These are phyloP conservation scores for Drosophila testacea DNA, from an alignment of 2,888 invertebrate species.

Conservation along the genomic window DNA sequence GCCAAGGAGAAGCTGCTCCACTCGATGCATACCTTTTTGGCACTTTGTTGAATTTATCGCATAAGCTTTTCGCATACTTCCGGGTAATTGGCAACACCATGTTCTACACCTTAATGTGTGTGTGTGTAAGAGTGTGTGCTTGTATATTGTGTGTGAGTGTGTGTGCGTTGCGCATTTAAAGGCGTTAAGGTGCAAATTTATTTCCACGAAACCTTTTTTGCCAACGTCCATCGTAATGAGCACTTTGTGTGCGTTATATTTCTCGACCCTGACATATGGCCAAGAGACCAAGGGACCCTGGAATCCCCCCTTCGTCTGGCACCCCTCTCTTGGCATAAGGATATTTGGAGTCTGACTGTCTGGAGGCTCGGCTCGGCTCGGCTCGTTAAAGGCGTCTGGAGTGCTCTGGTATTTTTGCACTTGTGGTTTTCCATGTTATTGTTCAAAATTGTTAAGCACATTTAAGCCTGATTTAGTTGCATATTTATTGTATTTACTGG, in stretches of 20 bases:
- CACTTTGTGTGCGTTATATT: slow-evolving; percentile 79
- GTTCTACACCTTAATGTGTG: slow-evolving; percentile 48
- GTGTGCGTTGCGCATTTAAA: slow-evolving; percentile 73
- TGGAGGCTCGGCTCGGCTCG: slow-evolving; percentile 20
- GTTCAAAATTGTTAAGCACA: slow-evolving; percentile 82
- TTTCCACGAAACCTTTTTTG: slow-evolving; percentile 77
- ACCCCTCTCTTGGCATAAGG: background rate
- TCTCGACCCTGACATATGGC: slow-evolving; percentile 79
- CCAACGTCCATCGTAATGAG: slow-evolving; percentile 74
- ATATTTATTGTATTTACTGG: slow-evolving; percentile 72
- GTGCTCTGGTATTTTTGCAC: slow-evolving; percentile 69
- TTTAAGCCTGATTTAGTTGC: slow-evolving; percentile 82
- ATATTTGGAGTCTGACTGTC: slow-evolving; percentile 23
- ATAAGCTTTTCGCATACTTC: slow-evolving; percentile 82
- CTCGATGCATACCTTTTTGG: slow-evolving; percentile 79
- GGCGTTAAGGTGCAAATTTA: slow-evolving; percentile 83
- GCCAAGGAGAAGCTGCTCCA: slow-evolving; percentile 16
- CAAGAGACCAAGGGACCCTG: background rate
- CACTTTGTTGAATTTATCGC: slow-evolving; percentile 81
- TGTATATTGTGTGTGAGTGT: slow-evolving; percentile 39
- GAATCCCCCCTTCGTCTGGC: background rate
- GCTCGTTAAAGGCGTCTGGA: slow-evolving; percentile 68
- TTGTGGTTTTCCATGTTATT: slow-evolving; percentile 74
- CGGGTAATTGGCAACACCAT: slow-evolving; percentile 82
- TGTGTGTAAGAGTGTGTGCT: slow-evolving; percentile 7